Base-by-base conservation (phyloP, 2,888 invertebrate species). In the Coenonympha arcania region DNA sequence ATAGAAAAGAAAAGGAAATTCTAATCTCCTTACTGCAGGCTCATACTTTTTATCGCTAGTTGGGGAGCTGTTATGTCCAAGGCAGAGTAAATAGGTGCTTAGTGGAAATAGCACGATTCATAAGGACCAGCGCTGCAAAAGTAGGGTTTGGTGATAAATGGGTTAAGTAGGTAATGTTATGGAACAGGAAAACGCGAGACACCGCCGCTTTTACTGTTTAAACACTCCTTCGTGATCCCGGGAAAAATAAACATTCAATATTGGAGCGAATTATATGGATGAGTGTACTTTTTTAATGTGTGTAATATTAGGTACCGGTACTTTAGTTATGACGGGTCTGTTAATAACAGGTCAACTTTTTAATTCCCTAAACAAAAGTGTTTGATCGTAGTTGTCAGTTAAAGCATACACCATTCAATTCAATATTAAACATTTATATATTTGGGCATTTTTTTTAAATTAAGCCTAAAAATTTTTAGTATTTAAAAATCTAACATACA, bases 11-110 rank as follows among this genome's bases (percentile, higher is more conserved):
- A 26, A 45, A 22, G 45, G 48, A 51, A 51, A 51, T 37, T 48
- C 48, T 44, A 48, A 51, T 39, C 42, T 55, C 43, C 36, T 54
- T 44, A 52, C 48, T 50, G 49, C 36, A 50, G 47, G 55, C 50
- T 52, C 57, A 53, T 58, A 56, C 52, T 55, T 57, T 62, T 60
- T 62, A 62, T 58, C 55, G 55, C 51, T 48, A 56, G 48, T 54
- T 34, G 52, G 60, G 62, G 60, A 59, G 55, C 50, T 54, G 59
- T 62, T 60, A 59, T 52, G 55, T 59, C 54, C 57, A 59, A 52
- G 59, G 51, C 54, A 56, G 54, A 54, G 59, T 56, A 60, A 60
- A 60, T 59, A 57, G 62, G 58, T 57, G 56, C 62, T 62, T 62
- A 60, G 57, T 47, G 48, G 54, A 55, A 60, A 61, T 58, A 52